Conservation (phyloP, 2,888 invertebrate species). For the Odontocerum albicorne region DNA sequence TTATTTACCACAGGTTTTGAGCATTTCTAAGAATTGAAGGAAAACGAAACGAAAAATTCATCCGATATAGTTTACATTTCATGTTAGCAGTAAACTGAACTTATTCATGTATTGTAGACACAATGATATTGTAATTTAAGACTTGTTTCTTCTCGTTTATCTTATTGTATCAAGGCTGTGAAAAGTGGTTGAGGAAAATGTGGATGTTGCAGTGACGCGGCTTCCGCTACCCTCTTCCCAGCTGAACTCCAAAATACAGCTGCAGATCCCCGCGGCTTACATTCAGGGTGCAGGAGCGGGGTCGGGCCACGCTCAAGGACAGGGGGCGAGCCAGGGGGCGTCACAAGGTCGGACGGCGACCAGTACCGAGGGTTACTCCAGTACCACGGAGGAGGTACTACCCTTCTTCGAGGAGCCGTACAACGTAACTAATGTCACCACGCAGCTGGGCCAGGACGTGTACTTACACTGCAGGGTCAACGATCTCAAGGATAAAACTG, state of each 20-base stretch:
- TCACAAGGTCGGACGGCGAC: background rate
- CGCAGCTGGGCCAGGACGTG: constrained; percentile 56
- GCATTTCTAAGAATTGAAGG: no score
- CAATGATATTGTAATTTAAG: no score
- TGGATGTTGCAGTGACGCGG: no score
- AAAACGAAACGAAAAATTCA: no score
- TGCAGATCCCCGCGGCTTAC: constrained; percentile 30
- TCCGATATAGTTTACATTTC: no score
- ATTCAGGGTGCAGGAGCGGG: constrained; percentile 8
- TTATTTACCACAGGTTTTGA: no score
- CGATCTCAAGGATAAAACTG: constrained; percentile 59
- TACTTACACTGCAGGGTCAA: constrained; percentile 59
- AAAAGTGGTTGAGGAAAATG: no score
- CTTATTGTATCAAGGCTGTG: no score
- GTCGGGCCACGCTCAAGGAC: background rate
- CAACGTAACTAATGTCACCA: constrained; percentile 55
- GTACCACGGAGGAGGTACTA: constrained; percentile 56
- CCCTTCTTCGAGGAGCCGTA: constrained; percentile 64
- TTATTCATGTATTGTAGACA: no score
- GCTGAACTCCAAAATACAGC: constrained; percentile 30
- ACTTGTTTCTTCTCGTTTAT: no score
- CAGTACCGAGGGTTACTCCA: constrained; percentile 10
- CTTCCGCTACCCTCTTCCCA: no score
- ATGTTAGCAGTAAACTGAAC: no score
- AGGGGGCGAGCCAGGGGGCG: background rate